Base-by-base conservation (phyloP, 1,140 invertebrate genomes). In the Drosophila elegans region DNA sequence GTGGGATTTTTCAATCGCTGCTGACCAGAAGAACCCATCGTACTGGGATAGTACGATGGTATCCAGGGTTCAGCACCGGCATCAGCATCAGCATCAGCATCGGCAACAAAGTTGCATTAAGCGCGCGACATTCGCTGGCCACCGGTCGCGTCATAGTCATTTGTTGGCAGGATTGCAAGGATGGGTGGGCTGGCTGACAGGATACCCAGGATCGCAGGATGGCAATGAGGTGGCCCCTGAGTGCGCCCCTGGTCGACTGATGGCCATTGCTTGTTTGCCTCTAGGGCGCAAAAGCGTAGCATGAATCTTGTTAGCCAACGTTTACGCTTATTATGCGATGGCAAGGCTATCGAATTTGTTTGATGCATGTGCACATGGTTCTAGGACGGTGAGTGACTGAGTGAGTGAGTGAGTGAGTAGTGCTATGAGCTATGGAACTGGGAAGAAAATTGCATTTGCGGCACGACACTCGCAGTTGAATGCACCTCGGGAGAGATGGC, bases 231-330 rank as follows among this genome's bases (percentile, higher is more conserved):
- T 38, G 36, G 25, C n/a, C n/a, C n/a, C n/a, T n/a, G 10, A 34
- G 13, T 21, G 10, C 34, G 13, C 21, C 52, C 38, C 39, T 27
- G 60, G 59, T 57, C 52, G 48, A 11, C 49, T 74, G 83, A 88
- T 88, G 83, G 83, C 72, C 80, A 83, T 89, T 88, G 83, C 83
- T 84, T 89, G 84, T 89, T 89, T 84, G 85, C 80, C 84, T 80
- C 69, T 61, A 79, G 80, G 85, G 86, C 78, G 82, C 85, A 90
- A 90, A 68, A 90, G 78, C 78, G 74, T 86, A 79, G 78, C 81
- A 85, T 90, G 85, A 90, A 89, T 89, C 84, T 89, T 89, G 84
- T 89, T 89, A 90, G 84, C 77, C 83, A 85, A 90, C 84, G 85
- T 90, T 89, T 89, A 89, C 84, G 85, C 84, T 89, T 90, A 89